Conservation (phyloP, 35 echinoderm and acorn worm species). For the Apostichopus californicus region DNA sequence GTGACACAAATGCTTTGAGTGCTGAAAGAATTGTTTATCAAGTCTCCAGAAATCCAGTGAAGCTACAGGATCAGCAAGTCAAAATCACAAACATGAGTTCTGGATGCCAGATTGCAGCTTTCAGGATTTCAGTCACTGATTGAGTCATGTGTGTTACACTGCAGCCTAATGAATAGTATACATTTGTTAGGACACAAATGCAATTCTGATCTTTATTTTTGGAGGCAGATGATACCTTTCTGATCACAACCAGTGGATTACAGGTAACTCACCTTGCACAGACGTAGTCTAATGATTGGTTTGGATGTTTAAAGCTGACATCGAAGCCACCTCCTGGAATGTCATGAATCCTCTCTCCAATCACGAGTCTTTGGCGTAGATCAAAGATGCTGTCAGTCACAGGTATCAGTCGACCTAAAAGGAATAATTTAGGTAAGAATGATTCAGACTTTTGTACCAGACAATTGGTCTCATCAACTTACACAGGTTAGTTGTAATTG, state of each 20-base stretch:
- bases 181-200: too few relatives aligned
- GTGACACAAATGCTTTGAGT: too few relatives aligned
- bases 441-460: not conserved
- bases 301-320: slow-evolving; percentile 67
- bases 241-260: not conserved
- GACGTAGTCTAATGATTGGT: slow-evolving; percentile 46
- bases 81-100: too few relatives aligned
- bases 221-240: too few relatives aligned
- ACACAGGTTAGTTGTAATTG: not conserved
- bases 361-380: slow-evolving; percentile 64
- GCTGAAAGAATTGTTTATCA: too few relatives aligned
- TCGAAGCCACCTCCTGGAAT: slow-evolving; percentile 86
- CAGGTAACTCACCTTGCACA: slow-evolving; percentile 70
- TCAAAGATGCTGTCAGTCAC: slow-evolving; percentile 89
- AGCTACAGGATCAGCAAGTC: too few relatives aligned
- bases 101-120: too few relatives aligned
- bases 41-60: too few relatives aligned
- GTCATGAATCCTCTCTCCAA: slow-evolving; percentile 79
- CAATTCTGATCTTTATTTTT: too few relatives aligned
- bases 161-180: too few relatives aligned
- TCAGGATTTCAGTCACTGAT: too few relatives aligned
- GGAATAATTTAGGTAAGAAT: not conserved
- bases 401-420: slow-evolving; percentile 68
- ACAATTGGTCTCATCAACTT: not conserved
- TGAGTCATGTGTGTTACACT: too few relatives aligned